phyloP scores from a whole-genome alignment of 2,888 invertebrate genomes.

The Tipula vernalis region DNA sequence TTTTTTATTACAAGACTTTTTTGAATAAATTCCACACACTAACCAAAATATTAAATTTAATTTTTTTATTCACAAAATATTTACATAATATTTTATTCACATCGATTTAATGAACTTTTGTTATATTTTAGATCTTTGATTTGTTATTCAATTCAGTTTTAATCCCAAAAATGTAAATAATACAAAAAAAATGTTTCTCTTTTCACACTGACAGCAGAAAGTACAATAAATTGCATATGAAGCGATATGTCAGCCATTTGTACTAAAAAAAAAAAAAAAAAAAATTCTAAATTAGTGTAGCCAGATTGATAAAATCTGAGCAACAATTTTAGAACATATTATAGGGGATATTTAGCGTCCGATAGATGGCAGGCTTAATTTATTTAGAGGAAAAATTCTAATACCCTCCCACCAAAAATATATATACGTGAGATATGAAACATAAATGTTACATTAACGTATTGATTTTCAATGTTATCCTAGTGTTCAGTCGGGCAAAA shows the following conservation, averaged over 20 bases:
- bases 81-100: background rate
- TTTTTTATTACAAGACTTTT: background rate
- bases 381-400: background rate
- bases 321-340: background rate
- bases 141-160: background rate
- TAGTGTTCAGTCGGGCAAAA: no score
- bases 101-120: background rate
- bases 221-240: background rate
- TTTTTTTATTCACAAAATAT: background rate
- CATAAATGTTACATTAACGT: no score
- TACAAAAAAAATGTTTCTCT: background rate
- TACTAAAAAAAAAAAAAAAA: background rate
- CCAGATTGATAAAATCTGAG: background rate
- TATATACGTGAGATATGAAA: no score
- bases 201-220: background rate
- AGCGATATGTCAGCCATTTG: constrained; percentile 4
- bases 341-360: background rate
- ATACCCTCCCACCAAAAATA: no score
- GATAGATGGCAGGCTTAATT: background rate
- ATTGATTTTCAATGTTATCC: no score
- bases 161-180: background rate
- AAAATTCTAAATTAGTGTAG: background rate
- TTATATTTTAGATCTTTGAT: background rate
- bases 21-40: background rate
- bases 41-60: background rate